phyloP scores from a whole-genome alignment of 2,888 invertebrate genomes.

The Dryomyza anilis region DNA sequence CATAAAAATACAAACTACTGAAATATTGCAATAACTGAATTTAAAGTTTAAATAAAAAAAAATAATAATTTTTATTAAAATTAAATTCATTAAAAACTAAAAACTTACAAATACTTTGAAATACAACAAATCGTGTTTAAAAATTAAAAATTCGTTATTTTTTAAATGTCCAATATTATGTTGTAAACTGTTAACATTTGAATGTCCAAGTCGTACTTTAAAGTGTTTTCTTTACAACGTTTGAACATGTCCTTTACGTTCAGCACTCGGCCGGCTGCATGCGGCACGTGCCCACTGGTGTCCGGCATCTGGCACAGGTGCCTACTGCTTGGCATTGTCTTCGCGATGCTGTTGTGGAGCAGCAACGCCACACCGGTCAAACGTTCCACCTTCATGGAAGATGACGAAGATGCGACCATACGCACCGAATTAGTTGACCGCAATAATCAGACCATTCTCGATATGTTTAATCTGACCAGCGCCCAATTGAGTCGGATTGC shows the following conservation, averaged over 20 bases:
- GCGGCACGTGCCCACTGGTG: no score
- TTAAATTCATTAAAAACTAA: background rate
- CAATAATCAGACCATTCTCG: constrained; percentile 51
- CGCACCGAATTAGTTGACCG: constrained; percentile 54
- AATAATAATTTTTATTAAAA: no score
- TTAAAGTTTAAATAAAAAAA: background rate
- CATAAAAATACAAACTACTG: background rate
- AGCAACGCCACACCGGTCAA: constrained; percentile 42
- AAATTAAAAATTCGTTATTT: background rate
- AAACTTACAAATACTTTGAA: background rate
- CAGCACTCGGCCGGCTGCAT: no score
- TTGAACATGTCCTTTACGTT: no score
- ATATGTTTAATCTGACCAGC: constrained; percentile 55
- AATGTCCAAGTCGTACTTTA: no score
- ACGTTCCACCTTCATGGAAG: constrained; percentile 43
- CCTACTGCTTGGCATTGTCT: constrained; percentile 31
- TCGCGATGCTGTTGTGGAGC: constrained; percentile 21
- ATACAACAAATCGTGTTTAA: background rate
- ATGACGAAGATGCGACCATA: constrained; percentile 45
- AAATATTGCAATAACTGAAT: background rate
- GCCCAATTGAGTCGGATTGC: constrained; percentile 52
- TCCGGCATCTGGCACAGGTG: constrained; percentile 27
- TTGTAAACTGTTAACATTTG: no score
- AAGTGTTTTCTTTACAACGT: no score
- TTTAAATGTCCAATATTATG: background rate